Evolutionary conservation across 2,888 invertebrate species (phyloP).

Genomic region (Prenolepis imparis): DNA sequence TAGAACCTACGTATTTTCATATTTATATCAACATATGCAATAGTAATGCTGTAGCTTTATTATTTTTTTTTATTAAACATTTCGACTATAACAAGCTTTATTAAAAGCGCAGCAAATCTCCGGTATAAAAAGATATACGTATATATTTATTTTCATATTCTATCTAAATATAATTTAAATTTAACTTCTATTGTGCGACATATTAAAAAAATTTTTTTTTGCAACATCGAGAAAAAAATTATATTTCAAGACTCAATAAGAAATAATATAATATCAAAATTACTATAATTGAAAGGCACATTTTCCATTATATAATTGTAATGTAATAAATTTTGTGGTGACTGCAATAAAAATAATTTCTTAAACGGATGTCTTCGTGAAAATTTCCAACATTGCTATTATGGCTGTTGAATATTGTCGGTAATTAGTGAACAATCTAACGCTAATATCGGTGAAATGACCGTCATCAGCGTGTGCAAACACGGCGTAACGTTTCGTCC

Average conservation of each 20-base stretch:
- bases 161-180: not conserved
- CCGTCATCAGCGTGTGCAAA: conserved; percentile 24
- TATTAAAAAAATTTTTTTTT: not conserved
- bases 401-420: not conserved
- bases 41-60: not conserved
- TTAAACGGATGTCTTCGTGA: not conserved
- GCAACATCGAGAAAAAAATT: not conserved
- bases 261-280: not conserved
- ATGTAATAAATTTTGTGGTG: not conserved
- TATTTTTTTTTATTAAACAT: conserved; percentile 24
- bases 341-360: not conserved
- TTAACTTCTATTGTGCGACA: not conserved
- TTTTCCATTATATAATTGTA: not conserved
- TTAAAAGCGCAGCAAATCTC: not conserved
- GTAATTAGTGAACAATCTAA: conserved; percentile 48
- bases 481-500: conserved; percentile 34
- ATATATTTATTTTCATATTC: not conserved
- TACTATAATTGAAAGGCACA: not conserved
- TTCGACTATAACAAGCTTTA: not conserved
- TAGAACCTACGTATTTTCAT: not conserved
- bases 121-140: not conserved
- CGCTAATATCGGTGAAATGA: conserved; percentile 43
- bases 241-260: not conserved
- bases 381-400: conserved; percentile 1
- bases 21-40: not conserved